Conservation (phyloP, 2,888 invertebrate genomes). For the Himalopsyche tibetana region DNA sequence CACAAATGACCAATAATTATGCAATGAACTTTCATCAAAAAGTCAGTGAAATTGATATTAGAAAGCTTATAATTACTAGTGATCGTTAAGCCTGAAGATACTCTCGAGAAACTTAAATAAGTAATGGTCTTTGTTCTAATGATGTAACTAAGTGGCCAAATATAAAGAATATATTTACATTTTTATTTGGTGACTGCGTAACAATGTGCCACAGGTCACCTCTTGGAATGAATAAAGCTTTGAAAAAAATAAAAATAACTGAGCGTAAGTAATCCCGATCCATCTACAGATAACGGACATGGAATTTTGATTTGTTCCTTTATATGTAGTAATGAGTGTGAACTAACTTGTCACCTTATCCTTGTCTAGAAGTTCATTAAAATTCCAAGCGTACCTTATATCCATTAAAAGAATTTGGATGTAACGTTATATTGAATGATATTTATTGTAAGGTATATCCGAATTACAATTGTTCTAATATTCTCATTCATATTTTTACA, state of each 20-base stretch:
- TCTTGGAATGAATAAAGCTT: neutral
- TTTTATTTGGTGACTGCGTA: neutral
- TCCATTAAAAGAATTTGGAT: neutral
- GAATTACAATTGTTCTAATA: too few relatives aligned
- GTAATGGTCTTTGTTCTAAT: too few relatives aligned
- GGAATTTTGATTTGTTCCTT: conserved; percentile 34
- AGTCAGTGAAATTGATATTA: neutral
- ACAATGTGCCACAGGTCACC: neutral
- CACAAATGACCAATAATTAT: neutral
- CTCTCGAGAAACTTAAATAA: too few relatives aligned
- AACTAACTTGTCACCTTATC: neutral
- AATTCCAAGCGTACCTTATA: neutral
- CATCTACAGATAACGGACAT: neutral
- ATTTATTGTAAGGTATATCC: too few relatives aligned
- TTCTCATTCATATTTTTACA: too few relatives aligned
- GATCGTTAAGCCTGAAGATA: too few relatives aligned
- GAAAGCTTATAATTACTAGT: neutral
- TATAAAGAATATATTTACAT: neutral
- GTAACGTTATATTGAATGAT: too few relatives aligned
- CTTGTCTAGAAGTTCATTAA: neutral
- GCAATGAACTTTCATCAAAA: neutral
- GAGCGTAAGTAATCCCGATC: conserved; percentile 2
- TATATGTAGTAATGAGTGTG: neutral
- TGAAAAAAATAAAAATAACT: neutral
- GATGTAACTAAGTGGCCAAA: neutral